phyloP scores from a whole-genome alignment of 1,140 invertebrate genomes.

The Ganaspis sp. region DNA sequence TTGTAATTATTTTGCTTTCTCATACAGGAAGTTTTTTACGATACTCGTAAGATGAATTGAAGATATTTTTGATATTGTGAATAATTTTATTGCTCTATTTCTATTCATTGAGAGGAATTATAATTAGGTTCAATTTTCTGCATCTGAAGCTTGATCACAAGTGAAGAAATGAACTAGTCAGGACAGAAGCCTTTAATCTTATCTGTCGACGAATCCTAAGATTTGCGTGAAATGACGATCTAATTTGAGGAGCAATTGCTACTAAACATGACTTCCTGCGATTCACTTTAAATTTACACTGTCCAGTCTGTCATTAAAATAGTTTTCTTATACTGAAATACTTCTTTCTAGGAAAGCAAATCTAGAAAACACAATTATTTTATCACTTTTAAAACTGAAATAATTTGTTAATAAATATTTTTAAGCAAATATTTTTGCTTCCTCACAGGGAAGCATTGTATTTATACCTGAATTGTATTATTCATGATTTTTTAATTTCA shows the following conservation, averaged over 20 bases:
- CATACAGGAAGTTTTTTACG: no score
- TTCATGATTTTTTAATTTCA: no score
- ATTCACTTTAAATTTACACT: not conserved
- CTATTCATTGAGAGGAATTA: not conserved
- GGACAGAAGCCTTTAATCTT: not conserved
- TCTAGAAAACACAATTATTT: no score
- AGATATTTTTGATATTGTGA: not conserved
- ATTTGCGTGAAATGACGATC: conserved; percentile 1
- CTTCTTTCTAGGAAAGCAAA: no score
- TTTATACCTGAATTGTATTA: no score
- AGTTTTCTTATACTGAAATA: no score
- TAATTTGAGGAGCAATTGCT: not conserved
- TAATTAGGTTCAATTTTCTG: not conserved
- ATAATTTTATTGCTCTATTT: not conserved
- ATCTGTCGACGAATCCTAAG: conserved; percentile 1
- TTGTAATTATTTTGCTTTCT: no score
- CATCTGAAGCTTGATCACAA: not conserved
- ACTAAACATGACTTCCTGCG: not conserved
- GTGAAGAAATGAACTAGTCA: not conserved
- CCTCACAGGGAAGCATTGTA: no score
- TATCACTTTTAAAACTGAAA: no score
- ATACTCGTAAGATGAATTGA: no score
- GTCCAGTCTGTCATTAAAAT: not conserved
- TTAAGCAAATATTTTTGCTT: no score
- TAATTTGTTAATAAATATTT: no score